A percentile compares a stretch with the other conserved stretches of the same genome.
Conservation (phyloP, 2,888 invertebrate genomes). For the Leptinotarsa peninsularis region DNA sequence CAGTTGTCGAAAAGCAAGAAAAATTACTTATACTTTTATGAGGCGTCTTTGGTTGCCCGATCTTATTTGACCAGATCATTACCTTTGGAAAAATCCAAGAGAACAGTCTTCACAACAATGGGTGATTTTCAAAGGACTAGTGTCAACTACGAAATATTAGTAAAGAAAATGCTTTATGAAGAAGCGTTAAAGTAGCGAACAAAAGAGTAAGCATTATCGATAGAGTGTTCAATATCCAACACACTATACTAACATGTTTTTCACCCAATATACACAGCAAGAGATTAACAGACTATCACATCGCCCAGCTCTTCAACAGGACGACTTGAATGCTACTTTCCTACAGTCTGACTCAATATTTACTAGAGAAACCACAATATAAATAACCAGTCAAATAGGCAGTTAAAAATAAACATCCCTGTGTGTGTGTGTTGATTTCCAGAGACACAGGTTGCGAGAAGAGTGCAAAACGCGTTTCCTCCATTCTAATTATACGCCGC, state of each 20-base stretch:
- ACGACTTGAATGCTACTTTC: not conserved
- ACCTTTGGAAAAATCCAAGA: too few species aligned
- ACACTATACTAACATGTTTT: not conserved
- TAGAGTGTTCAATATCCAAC: not conserved
- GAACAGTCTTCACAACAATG: too few species aligned
- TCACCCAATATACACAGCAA: not conserved
- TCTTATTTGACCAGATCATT: too few species aligned
- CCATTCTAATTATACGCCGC: constrained; percentile 30
- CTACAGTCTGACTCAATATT: not conserved
- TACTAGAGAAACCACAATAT: constrained; percentile 23
- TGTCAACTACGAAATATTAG: not conserved
- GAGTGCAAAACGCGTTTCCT: constrained; percentile 42
- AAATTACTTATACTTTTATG: too few species aligned
- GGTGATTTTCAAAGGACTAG: too few species aligned
- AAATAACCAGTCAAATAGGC: constrained; percentile 36
- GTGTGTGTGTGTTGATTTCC: not conserved
- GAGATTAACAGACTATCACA: not conserved
- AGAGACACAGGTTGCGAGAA: constrained; percentile 32
- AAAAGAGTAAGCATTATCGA: too few species aligned
- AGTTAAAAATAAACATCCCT: constrained; percentile 37
- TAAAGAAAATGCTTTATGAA: constrained; percentile 1
- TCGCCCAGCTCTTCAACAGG: not conserved
- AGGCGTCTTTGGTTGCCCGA: too few species aligned
- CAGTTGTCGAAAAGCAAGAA: too few species aligned
- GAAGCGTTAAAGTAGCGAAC: not conserved